A percentile compares a stretch with the other conserved stretches of the same genome.
These are phyloP conservation scores for Seira ritae DNA, from an alignment of 2,888 invertebrate species.

Conservation along the genomic window DNA sequence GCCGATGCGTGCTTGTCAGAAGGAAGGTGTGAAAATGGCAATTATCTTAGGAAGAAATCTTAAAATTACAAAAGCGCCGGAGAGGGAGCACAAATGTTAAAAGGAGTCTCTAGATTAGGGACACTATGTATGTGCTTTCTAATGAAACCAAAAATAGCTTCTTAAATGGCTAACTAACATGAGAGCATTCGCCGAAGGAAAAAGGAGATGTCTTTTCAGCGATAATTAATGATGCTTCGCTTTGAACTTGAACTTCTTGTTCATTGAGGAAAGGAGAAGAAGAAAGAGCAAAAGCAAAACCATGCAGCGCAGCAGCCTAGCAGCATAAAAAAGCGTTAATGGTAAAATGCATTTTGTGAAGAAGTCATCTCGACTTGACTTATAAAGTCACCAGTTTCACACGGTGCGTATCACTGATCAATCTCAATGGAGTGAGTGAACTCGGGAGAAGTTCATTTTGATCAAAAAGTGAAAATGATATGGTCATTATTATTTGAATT, in stretches of 20 bases:
- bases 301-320: too few relatives aligned
- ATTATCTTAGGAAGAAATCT: neutral
- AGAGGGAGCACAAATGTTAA: too few relatives aligned
- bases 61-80: too few relatives aligned
- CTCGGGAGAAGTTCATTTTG: neutral
- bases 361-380: too few relatives aligned
- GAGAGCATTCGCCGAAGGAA: too few relatives aligned
- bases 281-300: too few relatives aligned
- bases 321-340: too few relatives aligned
- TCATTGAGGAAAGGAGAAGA: conserved; percentile 25
- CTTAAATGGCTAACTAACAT: too few relatives aligned
- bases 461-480: neutral
- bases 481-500: too few relatives aligned
- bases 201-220: neutral
- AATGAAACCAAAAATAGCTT: neutral
- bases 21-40: neutral
- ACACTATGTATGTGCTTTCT: neutral
- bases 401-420: conserved; percentile 2
- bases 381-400: neutral
- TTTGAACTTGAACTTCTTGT: conserved; percentile 30
- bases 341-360: too few relatives aligned
- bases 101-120: too few relatives aligned
- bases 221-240: conserved; percentile 32
- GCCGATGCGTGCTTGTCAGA: neutral
- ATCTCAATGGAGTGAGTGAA: conserved; percentile 2